Conservation (phyloP, 2,113 vertebrate genomes). For the Motacilla tschutschensis region DNA sequence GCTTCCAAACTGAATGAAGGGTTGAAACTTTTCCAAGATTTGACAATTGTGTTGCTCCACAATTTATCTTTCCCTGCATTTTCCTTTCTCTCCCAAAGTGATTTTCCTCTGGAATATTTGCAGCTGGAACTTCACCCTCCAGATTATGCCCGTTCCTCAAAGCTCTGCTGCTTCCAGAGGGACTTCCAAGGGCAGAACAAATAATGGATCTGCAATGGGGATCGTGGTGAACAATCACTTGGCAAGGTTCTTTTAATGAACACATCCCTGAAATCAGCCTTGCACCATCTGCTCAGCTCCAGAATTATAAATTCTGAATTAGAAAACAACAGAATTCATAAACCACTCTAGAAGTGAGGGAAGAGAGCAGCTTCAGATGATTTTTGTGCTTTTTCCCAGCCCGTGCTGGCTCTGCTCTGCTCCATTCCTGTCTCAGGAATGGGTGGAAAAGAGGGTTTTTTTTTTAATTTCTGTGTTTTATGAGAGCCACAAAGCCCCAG, state of each 20-base stretch:
- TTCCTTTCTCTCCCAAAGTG: neutral
- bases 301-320: neutral
- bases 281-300: conserved; percentile 45
- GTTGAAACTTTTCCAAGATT: neutral
- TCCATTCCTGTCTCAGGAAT: neutral
- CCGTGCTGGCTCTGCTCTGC: neutral
- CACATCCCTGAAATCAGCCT: conserved; percentile 16
- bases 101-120: neutral
- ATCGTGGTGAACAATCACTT: neutral
- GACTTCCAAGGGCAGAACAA: neutral
- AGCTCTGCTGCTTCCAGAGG: neutral
- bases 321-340: conserved; percentile 36
- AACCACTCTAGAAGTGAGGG: neutral
- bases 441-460: neutral
- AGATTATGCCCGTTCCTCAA: neutral
- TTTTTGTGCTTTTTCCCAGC: conserved; percentile 1
- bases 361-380: neutral
- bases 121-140: neutral
- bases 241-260: conserved; percentile 40
- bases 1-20: neutral
- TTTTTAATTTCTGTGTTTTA: neutral
- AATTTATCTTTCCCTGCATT: neutral
- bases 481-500: neutral
- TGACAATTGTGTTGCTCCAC: neutral
- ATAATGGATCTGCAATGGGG: neutral